Conservation (phyloP, 2,113 vertebrate genomes). For the Callopanchax toddi region DNA sequence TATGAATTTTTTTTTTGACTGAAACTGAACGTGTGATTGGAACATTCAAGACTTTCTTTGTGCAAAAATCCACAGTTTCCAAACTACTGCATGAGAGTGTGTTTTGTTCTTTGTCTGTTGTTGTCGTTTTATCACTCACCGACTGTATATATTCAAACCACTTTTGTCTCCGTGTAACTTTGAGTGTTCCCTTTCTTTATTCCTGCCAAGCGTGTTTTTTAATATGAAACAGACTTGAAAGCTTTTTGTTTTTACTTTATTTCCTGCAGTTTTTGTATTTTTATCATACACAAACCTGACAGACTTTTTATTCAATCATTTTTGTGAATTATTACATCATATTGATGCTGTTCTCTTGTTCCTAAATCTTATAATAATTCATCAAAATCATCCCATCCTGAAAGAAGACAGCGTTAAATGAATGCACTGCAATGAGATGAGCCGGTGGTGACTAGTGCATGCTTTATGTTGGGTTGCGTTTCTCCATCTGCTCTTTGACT, state of each 20-base stretch:
- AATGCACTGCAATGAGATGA: conserved; percentile 35
- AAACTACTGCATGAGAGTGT: conserved; percentile 45
- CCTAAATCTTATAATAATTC: conserved; percentile 5
- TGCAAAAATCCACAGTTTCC: conserved; percentile 36
- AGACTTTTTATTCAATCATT: background rate
- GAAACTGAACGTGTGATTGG: conserved; percentile 63
- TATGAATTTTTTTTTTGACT: conserved; percentile 72
- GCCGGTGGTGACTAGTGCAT: conserved; percentile 36
- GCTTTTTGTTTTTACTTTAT: conserved; percentile 19
- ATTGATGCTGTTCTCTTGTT: conserved; percentile 24
- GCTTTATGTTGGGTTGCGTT: background rate
- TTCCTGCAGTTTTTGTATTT: conserved; percentile 13
- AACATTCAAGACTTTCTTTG: conserved; percentile 45
- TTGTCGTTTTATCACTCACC: conserved; percentile 31
- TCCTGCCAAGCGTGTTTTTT: conserved; percentile 60
- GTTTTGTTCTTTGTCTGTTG: conserved; percentile 30
- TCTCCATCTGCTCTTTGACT: background rate
- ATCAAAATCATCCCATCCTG: conserved; percentile 24
- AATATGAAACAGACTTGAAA: conserved; percentile 44
- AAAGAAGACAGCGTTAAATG: conserved; percentile 12
- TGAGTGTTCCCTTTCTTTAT: conserved; percentile 63
- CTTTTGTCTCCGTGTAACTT: conserved; percentile 56
- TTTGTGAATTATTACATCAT: conserved; percentile 12
- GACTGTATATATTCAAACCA: conserved; percentile 39
- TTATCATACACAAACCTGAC: background rate